Percentiles rank a stretch among this genome's conserved stretches.
Conservation (phyloP, 2,113 vertebrate species). For the Oryctolagus cuniculus region mOryCun1.1 NC_091440.1:13027501-13028000, state of each 20-base stretch:
- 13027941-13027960: neutral
- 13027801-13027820: neutral
- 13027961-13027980: neutral
- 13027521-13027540: too few species aligned
- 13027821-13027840: neutral
- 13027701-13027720: neutral
- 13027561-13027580: too few species aligned
- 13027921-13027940: slow-evolving; percentile 39
- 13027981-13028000: neutral
- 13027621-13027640: too few species aligned
- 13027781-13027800: neutral
- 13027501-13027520: too few species aligned
- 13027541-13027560: too few species aligned
- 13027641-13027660: too few species aligned
- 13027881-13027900: neutral
- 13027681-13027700: too few species aligned
- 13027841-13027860: neutral
- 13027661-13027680: too few species aligned
- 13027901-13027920: neutral
- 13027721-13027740: neutral
- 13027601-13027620: too few species aligned
- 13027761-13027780: neutral
- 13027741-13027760: neutral
- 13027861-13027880: neutral
- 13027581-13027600: too few species aligned